Percentiles rank a stretch among this genome's conserved stretches.
phyloP scores from a whole-genome alignment of 2,888 invertebrate genomes.

The Craniophora ligustri region DNA sequence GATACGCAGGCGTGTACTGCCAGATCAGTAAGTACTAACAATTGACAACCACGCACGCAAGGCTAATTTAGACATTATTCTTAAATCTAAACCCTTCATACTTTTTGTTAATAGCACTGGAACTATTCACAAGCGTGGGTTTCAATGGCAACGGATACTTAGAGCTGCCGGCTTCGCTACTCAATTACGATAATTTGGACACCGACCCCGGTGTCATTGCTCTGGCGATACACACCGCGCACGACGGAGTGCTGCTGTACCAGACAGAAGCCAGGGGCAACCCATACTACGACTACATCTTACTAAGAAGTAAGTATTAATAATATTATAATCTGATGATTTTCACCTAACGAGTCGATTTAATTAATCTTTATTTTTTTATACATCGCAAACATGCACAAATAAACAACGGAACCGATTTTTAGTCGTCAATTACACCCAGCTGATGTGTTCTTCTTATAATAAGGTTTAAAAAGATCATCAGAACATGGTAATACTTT shows the following conservation, averaged over 20 bases:
- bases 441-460: too few relatives aligned
- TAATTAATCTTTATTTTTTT: too few relatives aligned
- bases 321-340: too few relatives aligned
- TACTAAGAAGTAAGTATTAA: conserved; percentile 72
- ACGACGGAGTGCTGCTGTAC: conserved; percentile 96
- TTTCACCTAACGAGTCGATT: too few relatives aligned
- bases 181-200: conserved; percentile 89
- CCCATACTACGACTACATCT: conserved; percentile 68
- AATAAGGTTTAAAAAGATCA: too few relatives aligned
- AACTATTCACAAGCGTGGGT: conserved; percentile 90
- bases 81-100: not conserved
- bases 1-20: conserved; percentile 93
- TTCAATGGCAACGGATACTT: conserved; percentile 94
- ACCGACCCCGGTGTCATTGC: conserved; percentile 91
- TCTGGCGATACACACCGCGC: conserved; percentile 92
- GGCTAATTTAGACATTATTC: not conserved
- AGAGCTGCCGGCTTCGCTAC: conserved; percentile 90
- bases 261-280: conserved; percentile 90
- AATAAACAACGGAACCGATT: too few relatives aligned
- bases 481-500: not conserved
- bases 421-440: too few relatives aligned
- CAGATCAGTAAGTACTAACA: conserved; percentile 90
- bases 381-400: too few relatives aligned
- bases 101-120: conserved; percentile 77
- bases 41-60: not conserved